Conservation (phyloP, 1,140 invertebrate species). For the Whitmania pigra region DNA sequence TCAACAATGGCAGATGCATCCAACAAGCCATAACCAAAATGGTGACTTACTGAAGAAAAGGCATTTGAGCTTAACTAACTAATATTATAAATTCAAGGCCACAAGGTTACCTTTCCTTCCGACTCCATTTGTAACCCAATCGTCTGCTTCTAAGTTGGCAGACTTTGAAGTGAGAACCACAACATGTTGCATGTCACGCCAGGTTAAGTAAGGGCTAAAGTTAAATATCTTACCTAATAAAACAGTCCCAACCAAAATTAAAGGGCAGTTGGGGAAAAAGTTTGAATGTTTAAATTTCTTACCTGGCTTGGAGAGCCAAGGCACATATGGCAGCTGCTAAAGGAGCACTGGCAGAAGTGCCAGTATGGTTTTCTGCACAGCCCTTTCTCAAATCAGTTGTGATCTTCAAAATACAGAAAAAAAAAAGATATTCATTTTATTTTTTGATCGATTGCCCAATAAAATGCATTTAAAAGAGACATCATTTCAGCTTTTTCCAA, state of each 20-base stretch:
- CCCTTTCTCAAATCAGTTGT: constrained; percentile 98
- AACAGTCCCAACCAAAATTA: too few relatives aligned
- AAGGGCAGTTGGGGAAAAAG: too few relatives aligned
- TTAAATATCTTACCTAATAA: background rate
- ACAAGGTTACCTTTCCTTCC: constrained; percentile 17
- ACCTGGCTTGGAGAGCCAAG: constrained; percentile 91
- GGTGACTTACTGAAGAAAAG: constrained; percentile 21
- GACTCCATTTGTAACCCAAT: constrained; percentile 70
- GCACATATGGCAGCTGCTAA: constrained; percentile 99
- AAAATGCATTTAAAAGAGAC: too few relatives aligned
- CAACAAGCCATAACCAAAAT: constrained; percentile 76
- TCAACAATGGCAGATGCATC: constrained; percentile 85
- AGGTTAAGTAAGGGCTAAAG: constrained; percentile 53
- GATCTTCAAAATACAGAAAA: constrained; percentile 49
- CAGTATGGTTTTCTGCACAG: constrained; percentile 88
- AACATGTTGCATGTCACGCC: constrained; percentile 93
- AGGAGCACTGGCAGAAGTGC: constrained; percentile 93
- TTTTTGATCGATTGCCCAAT: too few relatives aligned
- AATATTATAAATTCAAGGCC: background rate
- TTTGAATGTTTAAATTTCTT: constrained; percentile 42
- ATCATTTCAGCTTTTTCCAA: too few relatives aligned
- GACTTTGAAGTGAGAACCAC: constrained; percentile 58
- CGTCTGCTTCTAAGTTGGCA: constrained; percentile 63
- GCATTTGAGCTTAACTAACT: background rate
- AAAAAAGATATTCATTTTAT: background rate